Evolutionary conservation across 2,888 invertebrate genomes (phyloP).

Genomic region (Drosophila histrio): DNA sequence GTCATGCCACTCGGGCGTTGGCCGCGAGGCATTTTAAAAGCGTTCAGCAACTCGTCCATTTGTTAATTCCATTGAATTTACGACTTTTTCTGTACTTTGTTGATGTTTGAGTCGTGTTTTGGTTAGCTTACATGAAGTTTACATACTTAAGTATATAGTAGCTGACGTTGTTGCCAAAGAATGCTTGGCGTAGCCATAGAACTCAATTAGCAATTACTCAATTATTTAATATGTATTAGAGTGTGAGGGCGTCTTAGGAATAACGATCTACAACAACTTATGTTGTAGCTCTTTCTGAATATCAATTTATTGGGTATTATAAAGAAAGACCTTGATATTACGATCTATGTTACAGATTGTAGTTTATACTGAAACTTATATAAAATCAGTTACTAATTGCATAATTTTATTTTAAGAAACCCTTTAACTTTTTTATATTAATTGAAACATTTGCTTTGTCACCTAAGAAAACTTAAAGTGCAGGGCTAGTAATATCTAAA

Average conservation of each 20-base stretch:
- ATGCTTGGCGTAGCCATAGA: background rate
- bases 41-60: conserved; percentile 50
- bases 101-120: conserved; percentile 29
- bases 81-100: conserved; percentile 26
- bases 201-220: conserved; percentile 6
- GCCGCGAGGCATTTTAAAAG: conserved; percentile 62
- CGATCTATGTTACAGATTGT: background rate
- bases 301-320: background rate
- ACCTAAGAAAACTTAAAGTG: no score
- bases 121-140: conserved; percentile 18
- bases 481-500: no score
- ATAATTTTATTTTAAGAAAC: no score
- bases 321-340: background rate
- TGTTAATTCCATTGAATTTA: conserved; percentile 57
- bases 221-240: background rate
- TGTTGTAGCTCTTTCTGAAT: background rate
- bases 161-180: conserved; percentile 9
- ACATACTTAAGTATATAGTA: background rate
- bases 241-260: background rate
- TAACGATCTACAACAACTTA: background rate
- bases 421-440: no score
- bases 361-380: no score
- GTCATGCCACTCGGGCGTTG: conserved; percentile 41
- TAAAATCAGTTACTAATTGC: no score
- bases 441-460: no score